Conservation (phyloP, 2,888 invertebrate species). For the Platycheirus albimanus region DNA sequence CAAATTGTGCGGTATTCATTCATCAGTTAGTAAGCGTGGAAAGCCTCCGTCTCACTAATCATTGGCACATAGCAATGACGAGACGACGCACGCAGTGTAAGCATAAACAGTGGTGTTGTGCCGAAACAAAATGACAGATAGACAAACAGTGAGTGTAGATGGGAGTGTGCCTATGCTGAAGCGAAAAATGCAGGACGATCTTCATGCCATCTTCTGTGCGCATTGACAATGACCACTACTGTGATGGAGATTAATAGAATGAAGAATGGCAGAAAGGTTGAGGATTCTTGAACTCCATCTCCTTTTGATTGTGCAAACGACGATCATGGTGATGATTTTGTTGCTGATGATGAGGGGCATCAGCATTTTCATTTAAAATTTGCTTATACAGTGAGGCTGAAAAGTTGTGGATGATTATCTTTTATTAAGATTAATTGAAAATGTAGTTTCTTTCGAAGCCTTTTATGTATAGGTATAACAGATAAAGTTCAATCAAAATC, state of each 20-base stretch:
- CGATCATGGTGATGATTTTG: slow-evolving; percentile 63
- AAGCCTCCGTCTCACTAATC: slow-evolving; percentile 31
- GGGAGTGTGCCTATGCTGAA: not conserved
- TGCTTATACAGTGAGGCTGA: slow-evolving; percentile 18
- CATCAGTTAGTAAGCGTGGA: slow-evolving; percentile 45
- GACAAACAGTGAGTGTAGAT: slow-evolving; percentile 58
- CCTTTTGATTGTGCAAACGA: slow-evolving; percentile 71
- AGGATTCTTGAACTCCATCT: slow-evolving; percentile 72
- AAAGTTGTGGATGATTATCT: too few relatives aligned
- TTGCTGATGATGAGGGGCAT: slow-evolving; percentile 56
- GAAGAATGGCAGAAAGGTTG: slow-evolving; percentile 49
- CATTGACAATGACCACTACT: slow-evolving; percentile 70
- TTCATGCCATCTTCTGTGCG: slow-evolving; percentile 35
- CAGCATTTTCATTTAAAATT: slow-evolving; percentile 43
- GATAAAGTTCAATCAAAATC: too few relatives aligned
- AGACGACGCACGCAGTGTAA: not conserved
- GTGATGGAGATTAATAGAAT: slow-evolving; percentile 64
- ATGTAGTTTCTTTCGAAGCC: too few relatives aligned
- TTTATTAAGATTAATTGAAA: too few relatives aligned
- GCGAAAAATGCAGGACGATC: not conserved
- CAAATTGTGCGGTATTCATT: slow-evolving; percentile 59
- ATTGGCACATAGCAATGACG: slow-evolving; percentile 46
- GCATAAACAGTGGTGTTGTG: slow-evolving; percentile 48
- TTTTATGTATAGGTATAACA: too few relatives aligned
- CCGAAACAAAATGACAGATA: slow-evolving; percentile 61